A percentile compares a stretch with the other conserved stretches of the same genome.
Conservation (phyloP, 2,888 invertebrate species). For the Nebria brevicollis region DNA sequence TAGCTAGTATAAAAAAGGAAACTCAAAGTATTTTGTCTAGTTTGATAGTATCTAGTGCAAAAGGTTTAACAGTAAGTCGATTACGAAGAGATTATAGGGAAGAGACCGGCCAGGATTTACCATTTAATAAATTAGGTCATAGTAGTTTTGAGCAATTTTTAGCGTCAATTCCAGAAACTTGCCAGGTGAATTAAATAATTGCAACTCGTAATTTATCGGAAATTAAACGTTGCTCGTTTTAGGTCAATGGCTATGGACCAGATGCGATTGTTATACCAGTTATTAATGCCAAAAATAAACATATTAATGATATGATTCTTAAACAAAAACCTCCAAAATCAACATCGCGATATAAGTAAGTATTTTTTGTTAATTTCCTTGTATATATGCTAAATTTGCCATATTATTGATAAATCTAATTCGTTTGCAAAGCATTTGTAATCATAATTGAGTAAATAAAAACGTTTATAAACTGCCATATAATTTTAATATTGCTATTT, state of each 20-base stretch:
- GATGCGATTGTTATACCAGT: conserved; percentile 52
- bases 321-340: conserved; percentile 50
- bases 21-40: conserved; percentile 52
- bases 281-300: conserved; percentile 53
- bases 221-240: conserved; percentile 23
- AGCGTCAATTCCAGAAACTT: conserved; percentile 30
- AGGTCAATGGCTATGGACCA: conserved; percentile 53
- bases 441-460: no score
- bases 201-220: not conserved
- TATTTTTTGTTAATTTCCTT: not conserved
- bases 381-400: no score
- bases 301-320: conserved; percentile 55
- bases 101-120: conserved; percentile 50
- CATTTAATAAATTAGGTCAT: conserved; percentile 29
- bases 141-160: conserved; percentile 24
- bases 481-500: no score
- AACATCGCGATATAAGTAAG: not conserved
- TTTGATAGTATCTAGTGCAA: conserved; percentile 53
- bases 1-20: conserved; percentile 32
- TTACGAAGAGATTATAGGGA: conserved; percentile 53
- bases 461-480: no score
- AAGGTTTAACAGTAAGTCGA: conserved; percentile 51
- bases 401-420: no score
- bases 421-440: no score
- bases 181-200: conserved; percentile 13